Evolutionary conservation across 2,888 invertebrate genomes (phyloP).

Genomic region (Heliconius sara): DNA sequence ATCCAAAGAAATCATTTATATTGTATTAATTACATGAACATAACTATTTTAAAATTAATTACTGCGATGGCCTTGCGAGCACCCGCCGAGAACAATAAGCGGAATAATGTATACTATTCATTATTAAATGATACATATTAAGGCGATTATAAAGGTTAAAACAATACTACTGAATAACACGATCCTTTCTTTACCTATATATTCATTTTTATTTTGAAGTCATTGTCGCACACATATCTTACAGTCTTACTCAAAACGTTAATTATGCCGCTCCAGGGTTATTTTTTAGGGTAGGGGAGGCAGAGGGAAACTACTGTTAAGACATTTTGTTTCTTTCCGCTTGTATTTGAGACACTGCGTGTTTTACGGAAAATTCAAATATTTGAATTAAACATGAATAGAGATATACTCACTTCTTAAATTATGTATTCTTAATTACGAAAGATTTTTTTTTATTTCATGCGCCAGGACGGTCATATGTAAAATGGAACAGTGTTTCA

Average conservation of each 20-base stretch:
- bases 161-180: not conserved
- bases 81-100: not conserved
- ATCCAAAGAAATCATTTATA: not conserved
- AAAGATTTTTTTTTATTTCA: not conserved
- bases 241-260: not conserved
- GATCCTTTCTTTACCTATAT: not conserved
- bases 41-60: conserved; percentile 28
- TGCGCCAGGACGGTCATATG: not conserved
- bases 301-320: not conserved
- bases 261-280: not conserved
- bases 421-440: no score
- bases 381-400: no score
- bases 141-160: conserved; percentile 1
- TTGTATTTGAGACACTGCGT: not conserved
- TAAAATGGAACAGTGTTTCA: not conserved
- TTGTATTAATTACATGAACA: conserved; percentile 3
- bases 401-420: no score
- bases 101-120: not conserved
- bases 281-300: not conserved
- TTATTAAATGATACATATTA: conserved; percentile 11
- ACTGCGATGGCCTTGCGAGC: conserved; percentile 28
- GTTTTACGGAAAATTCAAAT: no score
- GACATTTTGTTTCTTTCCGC: not conserved
- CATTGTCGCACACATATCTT: not conserved
- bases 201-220: not conserved